A percentile compares a stretch with the other conserved stretches of the same genome.
Conservation (phyloP, 2,888 invertebrate genomes). For the Leptodirus hochenwartii region DNA sequence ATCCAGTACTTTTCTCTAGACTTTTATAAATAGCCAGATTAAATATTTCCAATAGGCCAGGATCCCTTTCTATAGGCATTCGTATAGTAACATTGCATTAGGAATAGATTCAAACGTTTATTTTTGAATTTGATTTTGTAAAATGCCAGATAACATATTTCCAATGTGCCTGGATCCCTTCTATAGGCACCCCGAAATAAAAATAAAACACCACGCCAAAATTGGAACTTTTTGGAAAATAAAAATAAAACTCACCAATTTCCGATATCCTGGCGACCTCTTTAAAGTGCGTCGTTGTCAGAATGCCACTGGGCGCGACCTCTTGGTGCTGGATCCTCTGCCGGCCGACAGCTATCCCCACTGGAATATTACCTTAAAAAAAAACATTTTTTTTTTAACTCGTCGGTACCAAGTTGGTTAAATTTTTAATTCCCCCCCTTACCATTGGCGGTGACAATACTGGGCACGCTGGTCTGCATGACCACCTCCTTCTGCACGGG, state of each 20-base stretch:
- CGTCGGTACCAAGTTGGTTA: background rate
- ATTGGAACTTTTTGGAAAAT: no score
- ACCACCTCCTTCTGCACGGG: constrained; percentile 31
- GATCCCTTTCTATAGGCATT: no score
- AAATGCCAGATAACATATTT: no score
- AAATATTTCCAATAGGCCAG: no score
- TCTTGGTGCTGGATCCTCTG: constrained; percentile 45
- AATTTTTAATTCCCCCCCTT: constrained; percentile 7
- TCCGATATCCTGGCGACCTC: constrained; percentile 36
- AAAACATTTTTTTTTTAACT: constrained; percentile 1
- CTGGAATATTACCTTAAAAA: constrained; percentile 39
- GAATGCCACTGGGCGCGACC: constrained; percentile 29
- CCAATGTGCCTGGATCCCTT: no score
- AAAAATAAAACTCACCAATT: constrained; percentile 39
- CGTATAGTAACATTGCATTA: no score
- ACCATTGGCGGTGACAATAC: constrained; percentile 20
- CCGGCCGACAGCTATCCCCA: constrained; percentile 69
- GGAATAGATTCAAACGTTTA: no score
- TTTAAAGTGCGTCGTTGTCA: constrained; percentile 31
- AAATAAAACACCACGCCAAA: no score
- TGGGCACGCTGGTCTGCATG: constrained; percentile 15
- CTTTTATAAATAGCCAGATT: no score
- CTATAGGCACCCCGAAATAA: no score
- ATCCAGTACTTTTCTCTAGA: no score
- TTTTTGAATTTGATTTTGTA: no score